Percentiles rank a stretch among this genome's conserved stretches.
phyloP scores from a whole-genome alignment of 2,888 invertebrate species.

The Athrips mouffetella region DNA sequence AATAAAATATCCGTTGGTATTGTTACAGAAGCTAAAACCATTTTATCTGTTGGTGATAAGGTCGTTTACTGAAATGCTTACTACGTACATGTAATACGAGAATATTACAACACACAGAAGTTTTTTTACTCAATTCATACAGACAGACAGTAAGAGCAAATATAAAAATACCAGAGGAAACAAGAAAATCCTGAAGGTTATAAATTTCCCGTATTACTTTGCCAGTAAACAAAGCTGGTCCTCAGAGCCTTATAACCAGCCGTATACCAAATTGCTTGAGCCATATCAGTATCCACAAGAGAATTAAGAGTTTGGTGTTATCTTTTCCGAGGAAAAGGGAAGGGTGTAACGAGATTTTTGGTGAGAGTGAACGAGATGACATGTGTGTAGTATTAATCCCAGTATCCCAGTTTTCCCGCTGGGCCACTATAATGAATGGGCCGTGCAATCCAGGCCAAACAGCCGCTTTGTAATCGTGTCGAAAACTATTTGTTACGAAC shows the following conservation, averaged over 20 bases:
- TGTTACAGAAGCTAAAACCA: too few species aligned
- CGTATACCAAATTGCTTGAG: conserved; percentile 55
- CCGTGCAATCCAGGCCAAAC: conserved; percentile 36
- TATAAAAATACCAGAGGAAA: background rate
- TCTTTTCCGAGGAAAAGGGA: conserved; percentile 22
- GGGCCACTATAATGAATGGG: conserved; percentile 44
- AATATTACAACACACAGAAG: background rate
- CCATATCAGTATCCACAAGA: conserved; percentile 49
- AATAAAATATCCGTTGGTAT: too few species aligned
- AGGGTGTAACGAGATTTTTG: too few species aligned
- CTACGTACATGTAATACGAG: too few species aligned
- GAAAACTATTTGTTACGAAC: conserved; percentile 19
- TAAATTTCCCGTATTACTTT: conserved; percentile 18
- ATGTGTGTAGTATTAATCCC: conserved; percentile 37
- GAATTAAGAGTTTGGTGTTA: conserved; percentile 42
- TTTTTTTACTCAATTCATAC: too few species aligned
- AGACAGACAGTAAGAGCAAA: too few species aligned
- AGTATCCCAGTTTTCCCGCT: conserved; percentile 37
- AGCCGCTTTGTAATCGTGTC: conserved; percentile 36
- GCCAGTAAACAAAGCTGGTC: conserved; percentile 45
- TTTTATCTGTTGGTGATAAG: too few species aligned
- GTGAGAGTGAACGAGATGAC: too few species aligned
- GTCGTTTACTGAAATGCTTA: too few species aligned
- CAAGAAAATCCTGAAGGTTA: background rate
- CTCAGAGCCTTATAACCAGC: conserved; percentile 49